Conservation (phyloP, 2,113 vertebrate genomes). For the Odontophorus gujanensis region DNA sequence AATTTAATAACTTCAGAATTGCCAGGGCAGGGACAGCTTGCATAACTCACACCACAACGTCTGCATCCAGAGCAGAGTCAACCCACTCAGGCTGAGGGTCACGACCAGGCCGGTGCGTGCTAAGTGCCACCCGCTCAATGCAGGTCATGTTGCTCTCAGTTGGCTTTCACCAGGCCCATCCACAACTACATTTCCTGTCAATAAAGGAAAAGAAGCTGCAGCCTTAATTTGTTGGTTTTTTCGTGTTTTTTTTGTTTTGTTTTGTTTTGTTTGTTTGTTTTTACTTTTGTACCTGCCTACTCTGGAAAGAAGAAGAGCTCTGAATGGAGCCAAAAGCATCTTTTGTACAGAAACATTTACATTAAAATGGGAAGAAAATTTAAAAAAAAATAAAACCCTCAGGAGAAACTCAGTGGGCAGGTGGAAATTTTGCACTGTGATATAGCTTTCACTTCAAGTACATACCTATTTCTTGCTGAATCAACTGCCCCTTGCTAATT, state of each 20-base stretch:
- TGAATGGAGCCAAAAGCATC: neutral
- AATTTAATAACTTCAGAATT: neutral
- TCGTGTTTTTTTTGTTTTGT: too few species aligned
- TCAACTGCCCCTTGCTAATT: conserved; percentile 20
- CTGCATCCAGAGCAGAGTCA: neutral
- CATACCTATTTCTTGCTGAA: conserved; percentile 3
- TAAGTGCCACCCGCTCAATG: neutral
- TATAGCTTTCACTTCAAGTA: conserved; percentile 63
- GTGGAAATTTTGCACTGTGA: conserved; percentile 81
- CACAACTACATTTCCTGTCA: neutral
- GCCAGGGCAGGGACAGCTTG: accelerated
- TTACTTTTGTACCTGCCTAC: conserved; percentile 18
- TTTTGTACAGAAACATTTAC: conserved; percentile 32
- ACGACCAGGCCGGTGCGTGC: neutral
- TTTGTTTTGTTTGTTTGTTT: neutral
- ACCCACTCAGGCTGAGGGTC: accelerated
- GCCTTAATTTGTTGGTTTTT: conserved; percentile 61
- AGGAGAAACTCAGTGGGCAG: conserved; percentile 71
- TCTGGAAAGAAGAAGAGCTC: neutral
- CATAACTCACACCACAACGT: neutral
- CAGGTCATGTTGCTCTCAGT: neutral
- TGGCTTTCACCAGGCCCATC: neutral
- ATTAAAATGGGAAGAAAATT: neutral
- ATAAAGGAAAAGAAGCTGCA: conserved; percentile 36
- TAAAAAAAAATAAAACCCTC: conserved; percentile 11